A percentile compares a stretch with the other conserved stretches of the same genome.
phyloP scores from a whole-genome alignment of 1,140 invertebrate species.

The Arion vulgaris region DNA sequence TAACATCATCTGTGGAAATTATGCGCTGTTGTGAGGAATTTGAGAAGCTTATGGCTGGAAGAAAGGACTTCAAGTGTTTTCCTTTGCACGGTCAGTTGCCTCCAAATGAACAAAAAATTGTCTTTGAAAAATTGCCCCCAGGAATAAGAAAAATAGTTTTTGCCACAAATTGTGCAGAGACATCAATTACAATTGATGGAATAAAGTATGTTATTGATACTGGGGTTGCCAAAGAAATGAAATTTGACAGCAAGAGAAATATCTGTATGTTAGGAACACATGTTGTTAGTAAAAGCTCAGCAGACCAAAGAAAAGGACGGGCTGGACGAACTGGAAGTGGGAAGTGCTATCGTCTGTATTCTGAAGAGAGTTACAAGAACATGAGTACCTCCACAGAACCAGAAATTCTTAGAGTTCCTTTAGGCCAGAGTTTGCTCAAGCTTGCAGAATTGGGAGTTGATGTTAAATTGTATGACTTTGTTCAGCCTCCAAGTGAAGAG shows the following conservation, averaged over 20 bases:
- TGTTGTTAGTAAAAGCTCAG: constrained; percentile 60
- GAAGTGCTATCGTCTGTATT: constrained; percentile 67
- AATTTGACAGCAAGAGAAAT: constrained; percentile 63
- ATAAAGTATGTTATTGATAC: constrained; percentile 70
- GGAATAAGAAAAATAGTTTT: constrained; percentile 67
- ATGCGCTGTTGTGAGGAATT: constrained; percentile 58
- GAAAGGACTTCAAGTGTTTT: constrained; percentile 56
- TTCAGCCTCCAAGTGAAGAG: constrained; percentile 55
- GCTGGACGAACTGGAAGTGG: constrained; percentile 64
- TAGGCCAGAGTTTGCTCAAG: constrained; percentile 62
- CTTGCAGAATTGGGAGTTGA: constrained; percentile 59
- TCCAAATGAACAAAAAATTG: constrained; percentile 90
- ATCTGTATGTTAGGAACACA: constrained; percentile 55
- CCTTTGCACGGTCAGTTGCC: constrained; percentile 97
- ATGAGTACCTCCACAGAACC: constrained; percentile 56
- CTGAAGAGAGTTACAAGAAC: constrained; percentile 50
- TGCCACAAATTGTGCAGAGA: constrained; percentile 71
- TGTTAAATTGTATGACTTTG: constrained; percentile 63
- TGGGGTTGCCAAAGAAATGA: constrained; percentile 65
- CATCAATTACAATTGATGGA: constrained; percentile 70
- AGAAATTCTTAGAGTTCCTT: constrained; percentile 63
- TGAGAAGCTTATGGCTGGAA: constrained; percentile 21
- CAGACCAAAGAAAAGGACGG: constrained; percentile 68
- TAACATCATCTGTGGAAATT: constrained; percentile 79
- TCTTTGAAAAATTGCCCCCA: constrained; percentile 53